A percentile compares a stretch with the other conserved stretches of the same genome.
Evolutionary conservation across 1,140 invertebrate species (phyloP).

Genomic region (Drosophila nasuta): DNA sequence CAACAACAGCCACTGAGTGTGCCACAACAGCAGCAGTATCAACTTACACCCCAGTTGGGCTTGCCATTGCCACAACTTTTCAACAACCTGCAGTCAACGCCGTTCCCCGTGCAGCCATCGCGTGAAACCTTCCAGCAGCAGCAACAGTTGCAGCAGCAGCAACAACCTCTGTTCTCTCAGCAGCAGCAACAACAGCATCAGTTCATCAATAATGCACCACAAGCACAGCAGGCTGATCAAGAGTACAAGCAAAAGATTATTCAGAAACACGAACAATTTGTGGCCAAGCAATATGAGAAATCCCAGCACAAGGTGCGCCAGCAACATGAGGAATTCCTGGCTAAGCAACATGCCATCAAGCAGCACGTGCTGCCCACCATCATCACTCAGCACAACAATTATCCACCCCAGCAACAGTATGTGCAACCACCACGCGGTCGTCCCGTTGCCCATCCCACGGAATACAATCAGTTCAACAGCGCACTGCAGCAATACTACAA

Average conservation of each 20-base stretch:
- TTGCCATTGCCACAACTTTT: conserved; percentile 75
- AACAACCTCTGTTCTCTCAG: conserved; percentile 78
- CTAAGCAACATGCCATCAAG: conserved; percentile 87
- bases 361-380: conserved; percentile 84
- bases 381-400: conserved; percentile 75
- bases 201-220: conserved; percentile 84
- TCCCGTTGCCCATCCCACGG: conserved; percentile 84
- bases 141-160: conserved; percentile 82
- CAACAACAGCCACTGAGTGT: conserved; percentile 13
- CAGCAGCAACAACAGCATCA: conserved; percentile 85
- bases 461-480: conserved; percentile 83
- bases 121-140: conserved; percentile 67
- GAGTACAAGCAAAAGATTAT: conserved; percentile 87
- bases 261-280: conserved; percentile 89
- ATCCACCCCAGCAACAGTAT: conserved; percentile 69
- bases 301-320: conserved; percentile 88
- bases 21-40: conserved; percentile 57
- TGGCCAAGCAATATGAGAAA: conserved; percentile 89
- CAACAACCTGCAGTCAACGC: conserved; percentile 73
- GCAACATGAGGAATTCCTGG: conserved; percentile 88
- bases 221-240: conserved; percentile 86
- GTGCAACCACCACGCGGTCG: conserved; percentile 62
- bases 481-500: conserved; percentile 85
- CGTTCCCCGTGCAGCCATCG: conserved; percentile 81
- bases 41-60: conserved; percentile 70